Evolutionary conservation across 2,113 vertebrate species (phyloP).

Genomic region (Hystrix cristata): DNA sequence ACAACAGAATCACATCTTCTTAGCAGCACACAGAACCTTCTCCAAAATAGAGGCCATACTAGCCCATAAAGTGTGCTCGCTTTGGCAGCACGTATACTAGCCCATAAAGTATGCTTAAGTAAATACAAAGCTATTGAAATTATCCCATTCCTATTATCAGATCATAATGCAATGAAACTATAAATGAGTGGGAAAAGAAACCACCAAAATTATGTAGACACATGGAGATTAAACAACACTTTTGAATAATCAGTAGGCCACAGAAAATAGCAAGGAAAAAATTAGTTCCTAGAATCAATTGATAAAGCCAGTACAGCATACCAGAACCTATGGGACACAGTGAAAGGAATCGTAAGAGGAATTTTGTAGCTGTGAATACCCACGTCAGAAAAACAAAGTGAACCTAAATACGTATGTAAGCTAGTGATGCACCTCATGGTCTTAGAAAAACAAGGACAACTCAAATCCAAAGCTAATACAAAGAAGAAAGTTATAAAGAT

Average conservation of each 20-base stretch:
- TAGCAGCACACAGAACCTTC: not conserved
- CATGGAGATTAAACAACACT: not conserved
- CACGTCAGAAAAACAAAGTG: not conserved
- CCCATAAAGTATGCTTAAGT: not conserved
- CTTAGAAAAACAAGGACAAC: not conserved
- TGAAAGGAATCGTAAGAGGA: not conserved
- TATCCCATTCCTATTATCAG: not conserved
- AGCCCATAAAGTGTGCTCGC: not conserved
- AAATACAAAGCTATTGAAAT: not conserved
- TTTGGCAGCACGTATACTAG: not conserved
- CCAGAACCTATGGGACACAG: not conserved
- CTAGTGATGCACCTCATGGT: not conserved
- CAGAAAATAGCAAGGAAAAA: not conserved
- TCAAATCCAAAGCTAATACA: not conserved
- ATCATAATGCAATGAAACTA: not conserved
- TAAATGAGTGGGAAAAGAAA: not conserved
- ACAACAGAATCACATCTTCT: not conserved
- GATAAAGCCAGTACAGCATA: not conserved
- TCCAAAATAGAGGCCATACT: not conserved
- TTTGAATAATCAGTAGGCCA: not conserved
- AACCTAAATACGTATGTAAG: not conserved
- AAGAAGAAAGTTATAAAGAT: not conserved
- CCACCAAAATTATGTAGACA: not conserved
- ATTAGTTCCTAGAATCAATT: not conserved
- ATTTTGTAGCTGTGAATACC: not conserved